Percentiles rank a stretch among this genome's conserved stretches.
Evolutionary conservation across 2,113 vertebrate species (phyloP).

Genomic region (Trogon melanurus): DNA sequence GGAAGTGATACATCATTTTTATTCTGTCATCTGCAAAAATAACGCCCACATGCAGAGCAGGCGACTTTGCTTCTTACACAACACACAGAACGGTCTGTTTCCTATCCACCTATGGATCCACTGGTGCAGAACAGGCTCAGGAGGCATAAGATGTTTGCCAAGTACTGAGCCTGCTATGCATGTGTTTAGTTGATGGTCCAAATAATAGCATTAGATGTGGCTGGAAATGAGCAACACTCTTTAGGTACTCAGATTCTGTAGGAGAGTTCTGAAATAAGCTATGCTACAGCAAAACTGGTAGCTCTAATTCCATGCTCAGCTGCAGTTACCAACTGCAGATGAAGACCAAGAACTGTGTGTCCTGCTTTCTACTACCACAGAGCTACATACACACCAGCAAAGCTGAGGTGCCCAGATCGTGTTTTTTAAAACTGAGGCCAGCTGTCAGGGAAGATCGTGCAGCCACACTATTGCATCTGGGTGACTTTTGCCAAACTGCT

Average conservation of each 20-base stretch:
- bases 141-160: not conserved
- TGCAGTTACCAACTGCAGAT: not conserved
- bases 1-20: not conserved
- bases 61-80: not conserved
- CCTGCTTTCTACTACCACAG: not conserved
- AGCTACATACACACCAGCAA: not conserved
- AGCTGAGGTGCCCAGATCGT: fast-evolving
- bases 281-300: not conserved
- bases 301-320: not conserved
- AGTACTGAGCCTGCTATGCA: not conserved
- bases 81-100: not conserved
- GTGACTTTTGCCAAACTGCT: not conserved
- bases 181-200: not conserved
- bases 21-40: not conserved
- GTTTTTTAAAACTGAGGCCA: not conserved
- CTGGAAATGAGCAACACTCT: not conserved
- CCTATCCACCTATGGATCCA: too few relatives aligned
- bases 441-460: not conserved
- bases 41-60: not conserved
- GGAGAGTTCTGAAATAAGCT: not conserved
- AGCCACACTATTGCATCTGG: not conserved
- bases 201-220: not conserved
- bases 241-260: not conserved
- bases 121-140: not conserved
- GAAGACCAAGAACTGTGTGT: not conserved